Evolutionary conservation across 2,113 vertebrate genomes (phyloP).

Genomic region (Archocentrus centrarchus): DNA sequence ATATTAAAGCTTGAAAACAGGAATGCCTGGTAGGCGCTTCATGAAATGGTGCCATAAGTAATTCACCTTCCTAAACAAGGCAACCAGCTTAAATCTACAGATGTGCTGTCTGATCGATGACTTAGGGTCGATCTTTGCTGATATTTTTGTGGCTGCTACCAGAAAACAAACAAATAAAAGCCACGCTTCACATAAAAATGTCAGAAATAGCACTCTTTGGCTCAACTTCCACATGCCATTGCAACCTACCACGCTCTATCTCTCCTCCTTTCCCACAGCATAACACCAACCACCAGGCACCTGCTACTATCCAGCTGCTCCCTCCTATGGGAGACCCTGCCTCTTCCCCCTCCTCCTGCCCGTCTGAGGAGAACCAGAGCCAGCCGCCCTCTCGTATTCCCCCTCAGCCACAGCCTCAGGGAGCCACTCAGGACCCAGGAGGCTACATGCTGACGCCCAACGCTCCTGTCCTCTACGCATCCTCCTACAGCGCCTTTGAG

Average conservation of each 20-base stretch:
- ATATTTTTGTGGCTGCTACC: background rate
- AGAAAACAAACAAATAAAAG: background rate
- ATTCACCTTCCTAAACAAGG: conserved; percentile 1
- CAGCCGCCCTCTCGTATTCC: conserved; percentile 79
- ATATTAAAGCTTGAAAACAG: background rate
- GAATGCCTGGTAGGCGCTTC: background rate
- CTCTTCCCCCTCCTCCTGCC: conserved; percentile 52
- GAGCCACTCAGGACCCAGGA: conserved; percentile 82
- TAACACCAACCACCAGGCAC: conserved; percentile 61
- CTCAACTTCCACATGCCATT: background rate
- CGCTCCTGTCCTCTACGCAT: conserved; percentile 80
- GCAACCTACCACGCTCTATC: background rate
- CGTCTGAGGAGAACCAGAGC: conserved; percentile 82
- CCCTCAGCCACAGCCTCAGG: conserved; percentile 78
- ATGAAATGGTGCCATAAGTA: background rate
- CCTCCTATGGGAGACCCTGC: conserved; percentile 74
- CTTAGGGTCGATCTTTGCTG: background rate
- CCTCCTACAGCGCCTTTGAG: conserved; percentile 84
- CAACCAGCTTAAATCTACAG: background rate
- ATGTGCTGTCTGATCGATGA: background rate
- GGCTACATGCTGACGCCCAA: conserved; percentile 83
- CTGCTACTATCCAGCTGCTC: conserved; percentile 78
- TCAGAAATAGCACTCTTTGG: background rate
- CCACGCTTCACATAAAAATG: conserved; percentile 5
- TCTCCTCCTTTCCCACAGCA: conserved; percentile 73